Percentiles rank a stretch among this genome's conserved stretches.
Evolutionary conservation across 2,797 vertebrate species (phyloP).

Genomic region (Takifugu rubripes): DNA sequence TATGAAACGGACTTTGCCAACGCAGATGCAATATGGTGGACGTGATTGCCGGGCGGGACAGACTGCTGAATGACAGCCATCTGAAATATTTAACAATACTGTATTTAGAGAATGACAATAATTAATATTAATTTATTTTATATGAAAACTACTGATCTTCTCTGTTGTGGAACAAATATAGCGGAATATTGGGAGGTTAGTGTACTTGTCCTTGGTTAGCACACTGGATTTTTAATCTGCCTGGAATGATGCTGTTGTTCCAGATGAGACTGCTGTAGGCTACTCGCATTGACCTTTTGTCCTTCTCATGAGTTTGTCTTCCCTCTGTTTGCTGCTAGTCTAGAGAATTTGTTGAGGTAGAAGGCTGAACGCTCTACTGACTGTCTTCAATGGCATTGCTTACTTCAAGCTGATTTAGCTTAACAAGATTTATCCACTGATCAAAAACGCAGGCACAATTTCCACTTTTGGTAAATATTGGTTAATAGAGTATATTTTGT

Average conservation of each 20-base stretch:
- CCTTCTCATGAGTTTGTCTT: slow-evolving; percentile 68
- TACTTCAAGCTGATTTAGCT: slow-evolving; percentile 55
- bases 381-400: slow-evolving; percentile 47
- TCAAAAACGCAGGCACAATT: slow-evolving; percentile 78
- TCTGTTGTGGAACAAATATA: slow-evolving; percentile 73
- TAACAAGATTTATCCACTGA: slow-evolving; percentile 47
- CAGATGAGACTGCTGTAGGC: slow-evolving; percentile 61
- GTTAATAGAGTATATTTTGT: slow-evolving; percentile 98
- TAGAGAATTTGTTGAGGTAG: slow-evolving; percentile 78
- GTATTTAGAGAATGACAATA: slow-evolving; percentile 83
- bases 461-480: slow-evolving; percentile 82
- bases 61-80: slow-evolving; percentile 62
- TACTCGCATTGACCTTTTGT: slow-evolving; percentile 69
- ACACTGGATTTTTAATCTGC: slow-evolving; percentile 77
- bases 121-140: slow-evolving; percentile 99
- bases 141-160: slow-evolving; percentile 76
- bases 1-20: slow-evolving; percentile 36
- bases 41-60: slow-evolving; percentile 45
- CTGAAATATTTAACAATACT: slow-evolving; percentile 94
- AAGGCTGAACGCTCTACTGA: slow-evolving; percentile 50
- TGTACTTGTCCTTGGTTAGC: slow-evolving; percentile 57
- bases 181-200: slow-evolving; percentile 69
- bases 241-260: slow-evolving; percentile 60
- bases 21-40: slow-evolving; percentile 42
- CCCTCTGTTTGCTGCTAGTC: slow-evolving; percentile 92